Base-by-base conservation (phyloP, 1,140 invertebrate species). In the Zelostemma sp. region DNA sequence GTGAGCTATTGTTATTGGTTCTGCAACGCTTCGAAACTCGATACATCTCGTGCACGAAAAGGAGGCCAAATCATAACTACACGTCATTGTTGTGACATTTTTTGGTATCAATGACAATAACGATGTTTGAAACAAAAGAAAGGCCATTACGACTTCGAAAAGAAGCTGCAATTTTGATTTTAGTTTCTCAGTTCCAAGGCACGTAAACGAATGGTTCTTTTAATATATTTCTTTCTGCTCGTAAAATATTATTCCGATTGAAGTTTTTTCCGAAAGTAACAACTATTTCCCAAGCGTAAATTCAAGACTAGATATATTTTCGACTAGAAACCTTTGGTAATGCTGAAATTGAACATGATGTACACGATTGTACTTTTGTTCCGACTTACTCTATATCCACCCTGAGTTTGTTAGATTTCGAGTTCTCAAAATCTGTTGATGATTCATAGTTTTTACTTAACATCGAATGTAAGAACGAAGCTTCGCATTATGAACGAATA, bases 311-410 rank as follows among this genome's bases (percentile, higher is more conserved):
- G 21, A 14, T 1, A 47, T 21, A 18, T 31, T 31, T 31, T 49
- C n/a, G 45, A 35, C 33, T 35, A 35, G 33, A 2, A n/a, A 35
- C 11, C n/a, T n/a, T n/a, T n/a, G n/a, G 6, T 16, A 14, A 16
- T 14, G 41, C 11, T 8, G 41, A 16, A 16, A 15, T n/a, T n/a
- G n/a, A n/a, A n/a, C n/a, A n/a, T n/a, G n/a, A n/a, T n/a, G n/a
- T n/a, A n/a, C n/a, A n/a, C n/a, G n/a, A 85, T 86, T 86, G 84
- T 86, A 86, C 84, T 86, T 81, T 85, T 80, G 74, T 84, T 84
- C 50, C 77, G 78, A 78, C 77, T 82, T 82, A 80, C 80, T 80
- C 77, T 84, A 81, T 70, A 65, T 80, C 67, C 76, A 81, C 84
- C 84, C 84, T 86, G 84, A 85, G 82, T 82, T 84, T 40, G 67